A percentile compares a stretch with the other conserved stretches of the same genome.
These are phyloP conservation scores for Venusia cambrica DNA, from an alignment of 2,888 invertebrate genomes.

Conservation along the genomic window DNA sequence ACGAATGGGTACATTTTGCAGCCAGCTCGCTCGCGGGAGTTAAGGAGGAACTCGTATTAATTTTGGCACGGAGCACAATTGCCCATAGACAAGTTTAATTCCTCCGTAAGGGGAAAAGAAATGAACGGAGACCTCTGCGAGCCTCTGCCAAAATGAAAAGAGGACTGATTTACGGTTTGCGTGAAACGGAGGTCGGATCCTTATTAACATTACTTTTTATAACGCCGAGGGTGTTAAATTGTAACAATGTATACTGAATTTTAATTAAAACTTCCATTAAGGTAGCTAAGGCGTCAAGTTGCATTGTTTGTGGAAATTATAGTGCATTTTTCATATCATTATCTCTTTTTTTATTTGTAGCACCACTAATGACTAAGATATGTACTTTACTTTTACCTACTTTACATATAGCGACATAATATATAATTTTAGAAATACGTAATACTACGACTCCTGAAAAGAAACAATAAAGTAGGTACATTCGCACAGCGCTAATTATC, in stretches of 20 bases:
- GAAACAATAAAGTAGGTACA: no score
- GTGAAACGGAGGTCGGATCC: conserved; percentile 63
- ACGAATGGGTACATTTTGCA: conserved; percentile 1
- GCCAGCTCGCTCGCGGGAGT: conserved; percentile 9
- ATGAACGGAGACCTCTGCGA: conserved; percentile 70
- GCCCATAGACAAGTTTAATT: conserved; percentile 71
- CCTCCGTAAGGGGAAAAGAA: conserved; percentile 61
- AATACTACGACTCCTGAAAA: no score
- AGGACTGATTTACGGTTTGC: conserved; percentile 71
- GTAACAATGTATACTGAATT: conserved; percentile 72
- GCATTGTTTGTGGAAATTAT: conserved; percentile 43
- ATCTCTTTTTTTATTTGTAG: no score
- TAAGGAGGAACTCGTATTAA: conserved; percentile 41
- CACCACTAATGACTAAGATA: no score
- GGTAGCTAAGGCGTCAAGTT: conserved; percentile 67
- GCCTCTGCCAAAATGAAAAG: conserved; percentile 72
- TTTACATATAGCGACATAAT: no score
- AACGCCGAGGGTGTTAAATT: conserved; percentile 69
- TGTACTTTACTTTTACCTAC: no score
- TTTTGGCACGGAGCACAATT: conserved; percentile 51
- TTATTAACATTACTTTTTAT: conserved; percentile 80
- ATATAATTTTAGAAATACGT: no score
- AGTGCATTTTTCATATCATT: conserved; percentile 44
- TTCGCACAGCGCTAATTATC: no score
- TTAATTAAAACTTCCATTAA: conserved; percentile 73